Conservation (phyloP, 2,113 vertebrate genomes). For the Indicator maculatus region DNA sequence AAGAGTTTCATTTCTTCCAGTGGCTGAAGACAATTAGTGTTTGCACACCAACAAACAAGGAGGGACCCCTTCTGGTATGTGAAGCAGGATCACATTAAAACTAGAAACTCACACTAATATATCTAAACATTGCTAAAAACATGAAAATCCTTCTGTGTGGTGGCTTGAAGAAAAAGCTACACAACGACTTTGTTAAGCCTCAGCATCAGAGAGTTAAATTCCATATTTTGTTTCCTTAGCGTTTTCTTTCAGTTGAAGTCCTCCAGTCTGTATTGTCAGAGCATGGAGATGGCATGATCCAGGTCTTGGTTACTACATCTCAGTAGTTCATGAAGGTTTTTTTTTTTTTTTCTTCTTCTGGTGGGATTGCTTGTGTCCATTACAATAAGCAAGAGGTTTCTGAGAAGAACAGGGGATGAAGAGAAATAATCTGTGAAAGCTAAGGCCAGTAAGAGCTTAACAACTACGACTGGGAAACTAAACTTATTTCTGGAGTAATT, state of each 20-base stretch:
- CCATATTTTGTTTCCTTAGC: background rate
- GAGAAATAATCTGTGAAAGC: background rate
- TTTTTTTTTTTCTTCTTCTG: background rate
- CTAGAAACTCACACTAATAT: background rate
- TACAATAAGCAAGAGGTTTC: background rate
- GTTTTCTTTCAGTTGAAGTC: background rate
- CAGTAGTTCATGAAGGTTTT: background rate
- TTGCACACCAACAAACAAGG: background rate
- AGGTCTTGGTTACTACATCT: background rate
- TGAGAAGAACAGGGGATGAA: background rate
- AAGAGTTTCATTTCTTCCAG: background rate
- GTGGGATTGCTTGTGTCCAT: background rate
- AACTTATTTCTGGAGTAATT: slow-evolving; percentile 56
- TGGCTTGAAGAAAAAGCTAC: background rate
- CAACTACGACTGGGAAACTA: slow-evolving; percentile 33
- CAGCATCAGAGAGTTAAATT: background rate
- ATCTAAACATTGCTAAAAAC: background rate
- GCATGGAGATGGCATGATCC: background rate
- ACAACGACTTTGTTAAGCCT: background rate
- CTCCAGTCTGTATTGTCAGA: background rate
- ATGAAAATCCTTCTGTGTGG: fast-evolving
- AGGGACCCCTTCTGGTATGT: background rate
- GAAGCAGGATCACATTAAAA: background rate
- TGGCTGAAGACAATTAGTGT: background rate
- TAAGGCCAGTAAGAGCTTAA: slow-evolving; percentile 40